Conservation (phyloP, 2,888 invertebrate genomes). For the Callyntrura guangdongensis region DNA sequence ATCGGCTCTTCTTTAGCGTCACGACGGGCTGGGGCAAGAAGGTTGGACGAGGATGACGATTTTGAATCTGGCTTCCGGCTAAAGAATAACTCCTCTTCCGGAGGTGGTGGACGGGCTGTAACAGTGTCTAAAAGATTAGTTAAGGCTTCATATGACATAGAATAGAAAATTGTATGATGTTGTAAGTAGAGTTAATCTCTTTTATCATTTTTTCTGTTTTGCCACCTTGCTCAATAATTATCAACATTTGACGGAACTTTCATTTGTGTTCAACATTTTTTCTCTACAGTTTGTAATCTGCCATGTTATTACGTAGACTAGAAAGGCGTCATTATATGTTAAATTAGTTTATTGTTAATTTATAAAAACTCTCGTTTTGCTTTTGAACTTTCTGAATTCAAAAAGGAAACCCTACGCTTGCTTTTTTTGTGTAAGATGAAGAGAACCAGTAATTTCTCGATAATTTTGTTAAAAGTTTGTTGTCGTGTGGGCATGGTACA, state of each 20-base stretch:
- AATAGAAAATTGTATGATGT: slow-evolving; percentile 65
- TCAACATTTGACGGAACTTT: not conserved
- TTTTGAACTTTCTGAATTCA: too few relatives aligned
- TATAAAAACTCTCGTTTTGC: too few relatives aligned
- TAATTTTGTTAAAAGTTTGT: too few relatives aligned
- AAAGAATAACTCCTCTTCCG: slow-evolving; percentile 21
- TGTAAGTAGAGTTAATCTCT: not conserved
- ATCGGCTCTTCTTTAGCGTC: slow-evolving; percentile 72
- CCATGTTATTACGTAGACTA: not conserved
- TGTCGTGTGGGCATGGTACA: too few relatives aligned
- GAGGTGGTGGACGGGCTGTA: slow-evolving; percentile 74
- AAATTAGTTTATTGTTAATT: too few relatives aligned
- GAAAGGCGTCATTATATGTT: too few relatives aligned
- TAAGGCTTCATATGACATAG: slow-evolving; percentile 79
- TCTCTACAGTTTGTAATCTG: slow-evolving; percentile 7
- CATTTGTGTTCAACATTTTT: not conserved
- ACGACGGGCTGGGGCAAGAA: slow-evolving; percentile 60
- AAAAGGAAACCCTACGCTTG: too few relatives aligned
- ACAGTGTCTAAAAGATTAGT: slow-evolving; percentile 80
- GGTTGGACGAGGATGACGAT: slow-evolving; percentile 52
- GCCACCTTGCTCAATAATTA: slow-evolving; percentile 40
- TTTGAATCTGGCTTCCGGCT: slow-evolving; percentile 59
- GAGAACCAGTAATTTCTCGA: too few relatives aligned
- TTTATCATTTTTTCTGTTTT: not conserved
- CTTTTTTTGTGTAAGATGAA: too few relatives aligned